Evolutionary conservation across 53 echinoderm and acorn worm species (phyloP).

Genomic region (Arbacia lixula): DNA sequence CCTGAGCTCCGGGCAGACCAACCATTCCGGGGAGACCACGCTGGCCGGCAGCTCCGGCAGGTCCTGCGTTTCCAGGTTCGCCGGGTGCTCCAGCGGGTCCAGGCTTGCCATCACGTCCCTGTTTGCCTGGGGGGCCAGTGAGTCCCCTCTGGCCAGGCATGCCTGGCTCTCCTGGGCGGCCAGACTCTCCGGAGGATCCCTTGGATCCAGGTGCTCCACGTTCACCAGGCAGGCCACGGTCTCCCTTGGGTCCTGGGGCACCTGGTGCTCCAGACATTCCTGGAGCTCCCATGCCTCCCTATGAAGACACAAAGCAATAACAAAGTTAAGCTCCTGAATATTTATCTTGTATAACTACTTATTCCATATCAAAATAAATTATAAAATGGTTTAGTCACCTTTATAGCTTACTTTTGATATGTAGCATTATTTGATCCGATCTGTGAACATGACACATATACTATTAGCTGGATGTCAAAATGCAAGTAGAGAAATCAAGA

Average conservation of each 20-base stretch:
- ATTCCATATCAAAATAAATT: too few relatives aligned
- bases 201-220: conserved; percentile 83
- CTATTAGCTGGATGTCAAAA: too few relatives aligned
- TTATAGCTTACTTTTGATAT: too few relatives aligned
- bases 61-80: conserved; percentile 79
- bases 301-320: not conserved
- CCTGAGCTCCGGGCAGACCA: conserved; percentile 83
- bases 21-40: conserved; percentile 82
- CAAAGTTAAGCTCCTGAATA: too few relatives aligned
- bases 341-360: too few relatives aligned
- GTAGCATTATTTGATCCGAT: too few relatives aligned
- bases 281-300: conserved; percentile 80
- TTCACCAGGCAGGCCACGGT: conserved; percentile 74
- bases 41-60: conserved; percentile 53
- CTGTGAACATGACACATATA: too few relatives aligned
- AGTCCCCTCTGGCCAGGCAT: conserved; percentile 86
- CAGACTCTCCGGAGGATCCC: conserved; percentile 85
- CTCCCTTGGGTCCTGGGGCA: conserved; percentile 81
- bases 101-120: conserved; percentile 95
- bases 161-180: conserved; percentile 88
- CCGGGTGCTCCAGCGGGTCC: conserved; percentile 86
- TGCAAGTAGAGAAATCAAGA: too few relatives aligned
- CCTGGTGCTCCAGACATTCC: conserved; percentile 88
- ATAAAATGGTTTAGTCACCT: too few relatives aligned
- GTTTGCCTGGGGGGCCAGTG: conserved; percentile 93